Base-by-base conservation (phyloP, 2,113 vertebrate species). In the Jacana jacana region DNA sequence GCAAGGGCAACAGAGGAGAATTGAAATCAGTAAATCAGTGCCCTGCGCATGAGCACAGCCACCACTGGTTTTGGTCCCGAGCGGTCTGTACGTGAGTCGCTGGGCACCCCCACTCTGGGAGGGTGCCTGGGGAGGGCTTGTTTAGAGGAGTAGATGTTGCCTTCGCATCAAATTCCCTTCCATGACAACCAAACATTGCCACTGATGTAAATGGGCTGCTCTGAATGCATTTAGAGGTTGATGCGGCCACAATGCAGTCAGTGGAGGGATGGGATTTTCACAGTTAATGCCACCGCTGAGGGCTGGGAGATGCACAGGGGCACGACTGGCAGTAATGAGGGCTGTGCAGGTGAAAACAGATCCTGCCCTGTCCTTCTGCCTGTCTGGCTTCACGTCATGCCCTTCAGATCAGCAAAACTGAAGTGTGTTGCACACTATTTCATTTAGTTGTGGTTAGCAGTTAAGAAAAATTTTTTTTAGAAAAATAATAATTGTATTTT, bases 61-160 rank as follows among this genome's bases (percentile, higher is more conserved):
- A 76, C 31, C 5, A 2, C 31, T 13, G 35, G 5, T n/a, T 39
- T 25, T 55, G 39, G 30, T 37, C 9, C 66, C 7, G 42, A 69
- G 33, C 65, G 16, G 46, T 7, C 23, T 12, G 44, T 40, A 2
- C 4, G 1, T 1, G 20, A n/a, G 65, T 18, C 0, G 2, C 49
- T 68, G 17, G 6, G 39, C 54, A 46, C 13, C 35, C 33, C 51
- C 37, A 35, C 13, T 13, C 61, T 39, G 24, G 57, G 55, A 70
- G 57, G 39, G 4, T 61, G 48, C 78, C 35, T 37, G 33, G 44
- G 63, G 63, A 88, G 49, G 10, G 14, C 5, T 7, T 0, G 0
- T 70, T 77, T 54, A 39, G 17, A 27, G 65, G 25, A 81, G 31
- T 17, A 19, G n/a, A 42, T 40, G n/a, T 39, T 76, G 40, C n/a